phyloP scores from a whole-genome alignment of 2,797 vertebrate genomes.

The Urosaurus nigricauda region DNA sequence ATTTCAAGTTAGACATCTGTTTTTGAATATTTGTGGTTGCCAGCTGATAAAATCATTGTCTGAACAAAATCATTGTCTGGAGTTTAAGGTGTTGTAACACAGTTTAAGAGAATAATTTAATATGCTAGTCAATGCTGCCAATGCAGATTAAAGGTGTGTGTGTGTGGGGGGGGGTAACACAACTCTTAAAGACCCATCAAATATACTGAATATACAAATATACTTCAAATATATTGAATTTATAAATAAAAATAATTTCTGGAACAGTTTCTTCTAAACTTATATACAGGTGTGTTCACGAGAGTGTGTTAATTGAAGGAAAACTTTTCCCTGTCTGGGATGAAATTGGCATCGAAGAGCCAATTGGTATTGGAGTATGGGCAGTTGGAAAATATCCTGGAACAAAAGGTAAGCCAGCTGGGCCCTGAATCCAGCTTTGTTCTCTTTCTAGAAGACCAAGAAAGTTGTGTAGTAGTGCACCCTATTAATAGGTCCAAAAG shows the following conservation, averaged over 20 bases:
- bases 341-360: not conserved
- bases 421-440: not conserved
- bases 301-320: constrained; percentile 4
- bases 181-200: not conserved
- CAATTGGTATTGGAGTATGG: not conserved
- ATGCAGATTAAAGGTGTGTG: not conserved
- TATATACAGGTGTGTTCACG: constrained; percentile 15
- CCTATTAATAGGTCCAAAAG: not conserved
- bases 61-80: not conserved
- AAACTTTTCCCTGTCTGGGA: not conserved
- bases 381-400: not conserved
- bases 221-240: not conserved
- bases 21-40: not conserved
- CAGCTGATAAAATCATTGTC: not conserved
- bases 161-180: too few relatives aligned
- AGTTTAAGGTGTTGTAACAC: not conserved
- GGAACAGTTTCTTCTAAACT: not conserved
- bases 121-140: not conserved
- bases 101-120: not conserved
- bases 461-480: not conserved
- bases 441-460: not conserved
- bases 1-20: not conserved
- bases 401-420: constrained; percentile 10
- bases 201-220: not conserved
- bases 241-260: not conserved